phyloP scores from a whole-genome alignment of 2,797 vertebrate species.

The Mastacembelus armatus region DNA sequence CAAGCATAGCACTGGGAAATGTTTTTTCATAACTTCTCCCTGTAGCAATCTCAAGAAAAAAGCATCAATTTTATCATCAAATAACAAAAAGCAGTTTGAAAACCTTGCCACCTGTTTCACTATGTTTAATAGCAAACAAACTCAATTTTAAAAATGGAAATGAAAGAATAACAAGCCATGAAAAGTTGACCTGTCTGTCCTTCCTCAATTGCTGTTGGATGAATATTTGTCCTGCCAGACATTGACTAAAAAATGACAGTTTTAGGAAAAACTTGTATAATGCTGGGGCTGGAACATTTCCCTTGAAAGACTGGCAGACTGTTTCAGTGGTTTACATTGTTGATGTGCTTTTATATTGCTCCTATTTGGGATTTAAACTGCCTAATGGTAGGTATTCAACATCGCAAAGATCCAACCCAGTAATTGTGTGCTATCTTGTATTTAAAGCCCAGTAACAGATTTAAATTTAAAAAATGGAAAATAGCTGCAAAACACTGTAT shows the following conservation, averaged over 20 bases:
- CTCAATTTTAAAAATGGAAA: constrained; percentile 2
- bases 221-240: constrained; percentile 31
- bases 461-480: too few relatives aligned
- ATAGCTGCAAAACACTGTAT: too few relatives aligned
- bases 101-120: not conserved
- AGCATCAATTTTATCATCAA: constrained; percentile 26
- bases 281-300: constrained; percentile 1
- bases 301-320: not conserved
- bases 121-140: constrained; percentile 8
- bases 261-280: too few relatives aligned
- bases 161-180: not conserved
- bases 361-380: constrained; percentile 1
- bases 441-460: too few relatives aligned
- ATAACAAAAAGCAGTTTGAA: constrained; percentile 30
- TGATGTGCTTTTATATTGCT: constrained; percentile 4
- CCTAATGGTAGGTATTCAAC: not conserved
- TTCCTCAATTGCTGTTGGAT: too few relatives aligned
- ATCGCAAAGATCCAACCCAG: too few relatives aligned
- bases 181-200: too few relatives aligned
- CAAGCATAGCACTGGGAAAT: constrained; percentile 31
- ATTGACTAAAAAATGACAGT: constrained; percentile 14
- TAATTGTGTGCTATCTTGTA: too few relatives aligned
- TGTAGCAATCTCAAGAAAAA: not conserved
- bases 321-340: constrained; percentile 20
- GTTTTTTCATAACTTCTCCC: constrained; percentile 24